phyloP scores from a whole-genome alignment of 2,113 vertebrate genomes.

The Carollia perspicillata region DNA sequence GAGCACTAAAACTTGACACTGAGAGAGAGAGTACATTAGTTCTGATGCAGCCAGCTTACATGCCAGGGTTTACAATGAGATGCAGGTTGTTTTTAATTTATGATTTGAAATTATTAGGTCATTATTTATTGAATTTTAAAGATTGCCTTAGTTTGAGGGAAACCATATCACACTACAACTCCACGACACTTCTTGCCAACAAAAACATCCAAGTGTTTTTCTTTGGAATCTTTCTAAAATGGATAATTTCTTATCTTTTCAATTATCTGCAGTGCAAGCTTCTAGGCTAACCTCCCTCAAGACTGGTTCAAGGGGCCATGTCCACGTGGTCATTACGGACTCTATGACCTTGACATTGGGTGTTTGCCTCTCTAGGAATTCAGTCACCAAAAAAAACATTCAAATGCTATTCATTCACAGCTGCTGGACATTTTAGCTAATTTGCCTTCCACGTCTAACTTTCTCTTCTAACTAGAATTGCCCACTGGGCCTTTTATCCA shows the following conservation, averaged over 20 bases:
- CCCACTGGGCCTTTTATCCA: background rate
- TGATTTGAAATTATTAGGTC: background rate
- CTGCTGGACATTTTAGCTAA: background rate
- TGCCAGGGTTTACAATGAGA: background rate
- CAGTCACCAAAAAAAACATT: background rate
- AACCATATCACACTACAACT: background rate
- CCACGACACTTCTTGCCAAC: background rate
- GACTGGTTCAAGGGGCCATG: background rate
- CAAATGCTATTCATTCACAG: background rate
- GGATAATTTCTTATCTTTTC: background rate
- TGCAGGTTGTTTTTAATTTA: background rate
- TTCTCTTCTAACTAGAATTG: slow-evolving; percentile 13
- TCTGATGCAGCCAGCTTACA: background rate
- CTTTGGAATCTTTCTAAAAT: slow-evolving; percentile 23
- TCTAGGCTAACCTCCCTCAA: background rate
- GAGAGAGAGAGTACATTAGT: too few species aligned
- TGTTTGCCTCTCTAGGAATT: background rate
- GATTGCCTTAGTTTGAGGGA: background rate
- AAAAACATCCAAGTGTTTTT: slow-evolving; percentile 35
- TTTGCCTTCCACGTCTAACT: background rate
- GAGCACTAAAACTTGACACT: background rate
- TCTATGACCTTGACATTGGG: background rate
- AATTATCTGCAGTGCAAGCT: background rate
- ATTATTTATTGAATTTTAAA: slow-evolving; percentile 6
- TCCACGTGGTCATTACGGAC: background rate